Evolutionary conservation across 2,113 vertebrate species (phyloP).

Genomic region (Dissostichus mawsoni): DNA sequence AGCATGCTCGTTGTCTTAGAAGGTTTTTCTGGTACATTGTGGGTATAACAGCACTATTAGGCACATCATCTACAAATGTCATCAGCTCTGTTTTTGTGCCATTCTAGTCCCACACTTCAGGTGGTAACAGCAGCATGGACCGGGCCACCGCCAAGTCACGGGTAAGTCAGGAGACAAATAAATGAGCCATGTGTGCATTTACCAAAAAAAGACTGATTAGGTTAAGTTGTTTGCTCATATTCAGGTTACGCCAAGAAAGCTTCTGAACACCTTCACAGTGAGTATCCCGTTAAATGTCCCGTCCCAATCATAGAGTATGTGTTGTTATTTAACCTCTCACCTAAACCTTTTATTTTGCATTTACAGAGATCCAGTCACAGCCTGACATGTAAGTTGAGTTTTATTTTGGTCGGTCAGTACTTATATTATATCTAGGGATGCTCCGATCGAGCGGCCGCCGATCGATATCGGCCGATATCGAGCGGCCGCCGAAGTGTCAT

Average conservation of each 20-base stretch:
- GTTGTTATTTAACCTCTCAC: background rate
- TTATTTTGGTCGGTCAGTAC: background rate
- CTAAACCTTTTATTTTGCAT: conserved; percentile 8
- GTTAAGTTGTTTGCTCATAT: background rate
- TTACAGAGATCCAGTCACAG: conserved; percentile 77
- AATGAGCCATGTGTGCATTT: background rate
- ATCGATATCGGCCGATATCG: too few species aligned
- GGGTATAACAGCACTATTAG: background rate
- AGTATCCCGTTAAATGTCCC: conserved; percentile 29
- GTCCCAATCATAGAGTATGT: background rate
- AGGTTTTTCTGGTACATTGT: background rate
- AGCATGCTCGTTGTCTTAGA: background rate
- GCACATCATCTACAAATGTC: too few species aligned
- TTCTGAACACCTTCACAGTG: conserved; percentile 84
- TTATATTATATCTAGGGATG: background rate
- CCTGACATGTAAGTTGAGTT: conserved; percentile 74
- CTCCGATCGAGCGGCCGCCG: too few species aligned
- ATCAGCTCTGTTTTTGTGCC: background rate
- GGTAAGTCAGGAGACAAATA: conserved; percentile 49
- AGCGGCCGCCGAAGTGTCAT: too few species aligned
- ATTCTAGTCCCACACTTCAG: conserved; percentile 69
- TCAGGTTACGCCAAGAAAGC: conserved; percentile 86
- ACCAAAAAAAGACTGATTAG: fast-evolving
- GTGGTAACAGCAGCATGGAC: conserved; percentile 57
- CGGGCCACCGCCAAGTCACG: conserved; percentile 69